Conservation (phyloP, 1,140 invertebrate species). For the Zelostemma sp. region DNA sequence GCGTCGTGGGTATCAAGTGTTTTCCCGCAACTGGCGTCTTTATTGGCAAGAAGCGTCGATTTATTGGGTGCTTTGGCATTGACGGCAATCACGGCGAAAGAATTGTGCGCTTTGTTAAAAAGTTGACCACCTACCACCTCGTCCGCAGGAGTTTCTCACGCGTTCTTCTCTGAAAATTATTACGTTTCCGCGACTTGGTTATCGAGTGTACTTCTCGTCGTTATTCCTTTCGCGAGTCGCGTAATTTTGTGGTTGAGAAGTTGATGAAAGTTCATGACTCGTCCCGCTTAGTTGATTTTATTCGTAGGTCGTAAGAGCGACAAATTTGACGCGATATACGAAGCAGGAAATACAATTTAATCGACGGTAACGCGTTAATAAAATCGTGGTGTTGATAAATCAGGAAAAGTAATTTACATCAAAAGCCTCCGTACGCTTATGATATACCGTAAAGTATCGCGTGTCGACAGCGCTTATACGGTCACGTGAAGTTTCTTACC, state of each 20-base stretch:
- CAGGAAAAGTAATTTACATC: background rate
- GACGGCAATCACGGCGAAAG: slow-evolving; percentile 9
- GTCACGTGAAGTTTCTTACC: background rate
- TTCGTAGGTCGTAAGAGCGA: no score
- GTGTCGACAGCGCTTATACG: slow-evolving; percentile 1
- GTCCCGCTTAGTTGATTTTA: no score
- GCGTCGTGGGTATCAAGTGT: slow-evolving; percentile 4
- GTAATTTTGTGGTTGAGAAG: no score
- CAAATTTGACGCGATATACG: no score
- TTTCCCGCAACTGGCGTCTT: slow-evolving; percentile 5
- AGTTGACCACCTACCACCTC: slow-evolving; percentile 9
- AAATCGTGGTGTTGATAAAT: no score
- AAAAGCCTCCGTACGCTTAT: background rate
- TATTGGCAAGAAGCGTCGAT: slow-evolving; percentile 14
- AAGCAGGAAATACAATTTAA: no score
- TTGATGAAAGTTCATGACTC: no score
- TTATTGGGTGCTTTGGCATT: slow-evolving; percentile 22
- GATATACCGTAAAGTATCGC: slow-evolving; percentile 4
- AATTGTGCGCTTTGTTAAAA: slow-evolving; percentile 3
- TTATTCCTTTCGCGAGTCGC: background rate
- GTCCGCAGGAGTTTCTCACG: background rate
- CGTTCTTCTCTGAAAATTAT: background rate
- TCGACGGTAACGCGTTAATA: no score
- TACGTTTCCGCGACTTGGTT: background rate
- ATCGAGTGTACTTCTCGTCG: background rate